Evolutionary conservation across 1,140 invertebrate species (phyloP).

Genomic region (Drosophila tristis): DNA sequence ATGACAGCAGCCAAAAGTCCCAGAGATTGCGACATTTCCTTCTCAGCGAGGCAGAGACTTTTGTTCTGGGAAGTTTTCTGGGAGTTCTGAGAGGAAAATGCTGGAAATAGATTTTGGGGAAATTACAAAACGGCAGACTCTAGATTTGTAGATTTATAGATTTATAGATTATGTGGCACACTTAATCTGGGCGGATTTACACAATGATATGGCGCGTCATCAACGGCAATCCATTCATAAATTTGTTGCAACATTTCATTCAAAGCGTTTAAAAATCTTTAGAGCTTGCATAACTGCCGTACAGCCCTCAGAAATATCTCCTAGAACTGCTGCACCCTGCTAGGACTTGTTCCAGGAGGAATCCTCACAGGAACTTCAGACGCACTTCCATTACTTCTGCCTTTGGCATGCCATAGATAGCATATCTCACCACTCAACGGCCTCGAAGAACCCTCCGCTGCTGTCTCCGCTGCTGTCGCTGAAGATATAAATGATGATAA

Average conservation of each 20-base stretch:
- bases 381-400: neutral
- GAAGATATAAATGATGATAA: constrained; percentile 65
- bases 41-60: constrained; percentile 39
- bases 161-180: constrained; percentile 1
- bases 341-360: too few species aligned
- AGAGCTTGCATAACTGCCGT: too few species aligned
- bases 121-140: constrained; percentile 28
- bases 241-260: too few species aligned
- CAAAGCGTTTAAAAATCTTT: too few species aligned
- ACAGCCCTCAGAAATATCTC: too few species aligned
- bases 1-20: constrained; percentile 28
- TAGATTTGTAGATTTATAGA: constrained; percentile 39
- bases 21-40: constrained; percentile 50
- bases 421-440: constrained; percentile 30
- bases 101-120: constrained; percentile 37
- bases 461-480: constrained; percentile 16
- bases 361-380: neutral
- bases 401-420: constrained; percentile 23
- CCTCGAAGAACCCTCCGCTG: constrained; percentile 22
- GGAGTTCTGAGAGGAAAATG: constrained; percentile 1
- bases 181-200: too few species aligned
- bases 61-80: constrained; percentile 22
- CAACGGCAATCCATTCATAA: too few species aligned
- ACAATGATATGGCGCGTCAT: too few species aligned
- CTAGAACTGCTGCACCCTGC: too few species aligned